Evolutionary conservation across 2,888 invertebrate species (phyloP), one percentile per base, ranked within the genome.

Genomic region (Diarsia dahlii): DNA sequence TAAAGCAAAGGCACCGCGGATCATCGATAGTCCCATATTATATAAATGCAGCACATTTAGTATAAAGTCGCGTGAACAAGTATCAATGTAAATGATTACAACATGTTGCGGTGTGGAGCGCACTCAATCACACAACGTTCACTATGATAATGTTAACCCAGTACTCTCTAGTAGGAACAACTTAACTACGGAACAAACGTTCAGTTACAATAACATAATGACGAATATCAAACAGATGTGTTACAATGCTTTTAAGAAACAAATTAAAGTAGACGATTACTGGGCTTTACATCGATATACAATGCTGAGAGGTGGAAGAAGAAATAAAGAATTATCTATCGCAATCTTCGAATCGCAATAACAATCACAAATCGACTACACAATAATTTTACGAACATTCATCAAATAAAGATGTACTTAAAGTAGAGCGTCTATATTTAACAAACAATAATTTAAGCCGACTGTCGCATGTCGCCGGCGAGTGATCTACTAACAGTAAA

Each of bases 1-100:
- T 72, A 81, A 87, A 89, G 90, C 90, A 78, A 91, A 93, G 92
- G 92, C 92, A 93, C 92, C 88, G 83, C 86, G 84, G 76, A 78
- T 83, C 77, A 81, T 76, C 63, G 71, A 81, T 78, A 83, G 69
- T 81, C 82, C 82, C 84, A 77, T 80, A 86, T 64, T n/a, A 70
- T 80, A 72, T 82, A 85, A 84, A 87, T 87, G 87, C 87, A 85
- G 80, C 73, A 66, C 67, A 68, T 71, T 64, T 62, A 72, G 39
- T 77, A 74, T 54, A 69, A 66, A 75, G 46, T 78, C 62, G 73
- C 54, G 50, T 63, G 39, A 82, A 69, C 10, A 23, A 58, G 79
- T 68, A 65, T 65, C 64, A 56, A 15, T 39, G 5, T 6, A 39
- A 8, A 80, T 48, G 48, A 50, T 56, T 46, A 46, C 52, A 65